Percentiles rank a stretch among this genome's conserved stretches.
Evolutionary conservation across 2,113 vertebrate genomes (phyloP).

Genomic region (Bos indicus): DNA sequence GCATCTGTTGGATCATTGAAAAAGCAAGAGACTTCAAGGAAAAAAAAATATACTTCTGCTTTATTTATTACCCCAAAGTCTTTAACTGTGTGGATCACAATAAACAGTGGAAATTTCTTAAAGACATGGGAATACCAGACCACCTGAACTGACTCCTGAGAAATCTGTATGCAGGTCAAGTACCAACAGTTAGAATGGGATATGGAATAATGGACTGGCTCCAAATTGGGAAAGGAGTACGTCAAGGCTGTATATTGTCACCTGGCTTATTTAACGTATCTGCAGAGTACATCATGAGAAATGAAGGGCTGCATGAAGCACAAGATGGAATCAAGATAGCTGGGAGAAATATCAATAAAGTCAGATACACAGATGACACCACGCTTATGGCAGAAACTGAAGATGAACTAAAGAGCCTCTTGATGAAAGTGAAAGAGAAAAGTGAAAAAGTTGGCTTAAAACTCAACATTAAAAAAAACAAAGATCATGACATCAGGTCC

Average conservation of each 20-base stretch:
- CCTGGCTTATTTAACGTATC: background rate
- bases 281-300: background rate
- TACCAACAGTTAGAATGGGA: background rate
- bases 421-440: background rate
- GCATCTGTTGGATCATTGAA: background rate
- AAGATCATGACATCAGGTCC: background rate
- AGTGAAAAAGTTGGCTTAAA: background rate
- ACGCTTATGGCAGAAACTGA: background rate
- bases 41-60: background rate
- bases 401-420: background rate
- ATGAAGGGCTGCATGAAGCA: background rate
- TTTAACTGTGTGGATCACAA: background rate
- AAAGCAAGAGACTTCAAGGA: background rate
- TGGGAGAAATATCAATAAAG: background rate
- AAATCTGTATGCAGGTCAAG: background rate
- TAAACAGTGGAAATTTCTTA: background rate
- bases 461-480: background rate
- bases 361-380: background rate
- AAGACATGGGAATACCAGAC: background rate
- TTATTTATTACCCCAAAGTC: background rate
- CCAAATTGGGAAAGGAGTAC: background rate
- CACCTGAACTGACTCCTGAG: background rate
- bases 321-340: background rate
- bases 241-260: background rate
- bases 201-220: background rate